A percentile compares a stretch with the other conserved stretches of the same genome.
These are phyloP conservation scores for Onthophagus sagittarius DNA, from an alignment of 2,888 invertebrate genomes.

Conservation along the genomic window DNA sequence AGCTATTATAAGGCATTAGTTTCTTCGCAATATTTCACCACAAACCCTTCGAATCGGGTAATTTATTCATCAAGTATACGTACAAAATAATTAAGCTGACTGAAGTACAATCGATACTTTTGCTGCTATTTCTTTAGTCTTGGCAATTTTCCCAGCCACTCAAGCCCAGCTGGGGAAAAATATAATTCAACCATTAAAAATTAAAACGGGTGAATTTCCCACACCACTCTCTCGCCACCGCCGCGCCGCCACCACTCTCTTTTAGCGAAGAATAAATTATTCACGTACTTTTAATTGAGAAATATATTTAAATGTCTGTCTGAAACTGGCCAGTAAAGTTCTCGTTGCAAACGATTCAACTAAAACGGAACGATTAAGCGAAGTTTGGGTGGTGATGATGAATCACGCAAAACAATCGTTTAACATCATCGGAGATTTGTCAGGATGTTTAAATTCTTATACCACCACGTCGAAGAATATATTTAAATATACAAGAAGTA, in stretches of 20 bases:
- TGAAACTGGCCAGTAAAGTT: not conserved
- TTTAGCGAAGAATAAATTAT: not conserved
- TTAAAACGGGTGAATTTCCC: not conserved
- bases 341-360: not conserved
- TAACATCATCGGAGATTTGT: not conserved
- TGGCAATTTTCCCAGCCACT: not conserved
- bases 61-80: not conserved
- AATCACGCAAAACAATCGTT: not conserved
- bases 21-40: not conserved
- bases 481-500: conserved; percentile 1
- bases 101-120: not conserved
- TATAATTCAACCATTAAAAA: conserved; percentile 13
- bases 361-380: not conserved
- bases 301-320: not conserved
- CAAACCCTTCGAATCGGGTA: not conserved
- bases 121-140: not conserved
- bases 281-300: not conserved
- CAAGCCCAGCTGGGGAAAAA: conserved; percentile 3
- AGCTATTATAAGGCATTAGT: not conserved
- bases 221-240: not conserved
- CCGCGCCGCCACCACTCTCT: not conserved
- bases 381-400: not conserved
- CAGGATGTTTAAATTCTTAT: not conserved
- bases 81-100: not conserved
- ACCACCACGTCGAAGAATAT: not conserved